Base-by-base conservation (phyloP, 2,113 vertebrate species). In the Corythaixoides concolor region DNA sequence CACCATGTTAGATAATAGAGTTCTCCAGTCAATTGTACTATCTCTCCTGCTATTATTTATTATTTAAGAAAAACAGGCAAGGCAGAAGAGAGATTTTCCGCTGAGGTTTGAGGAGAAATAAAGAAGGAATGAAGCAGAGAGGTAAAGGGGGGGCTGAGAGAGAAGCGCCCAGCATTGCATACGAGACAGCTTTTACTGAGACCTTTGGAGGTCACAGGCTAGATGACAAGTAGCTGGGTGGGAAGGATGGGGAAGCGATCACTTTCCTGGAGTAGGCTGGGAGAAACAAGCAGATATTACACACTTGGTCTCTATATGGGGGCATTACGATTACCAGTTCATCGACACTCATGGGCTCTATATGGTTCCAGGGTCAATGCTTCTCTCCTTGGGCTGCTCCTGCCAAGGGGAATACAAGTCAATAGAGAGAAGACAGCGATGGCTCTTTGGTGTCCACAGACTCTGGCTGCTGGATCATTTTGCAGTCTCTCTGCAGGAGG, bases 51-150 rank as follows among this genome's bases (percentile, higher is more conserved):
- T 84, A 88, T 78, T 86, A 90, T 94, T 88, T 95, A 85, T 97
- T 96, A 95, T 92, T 95, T 94, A 96, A 94, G 81, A 81, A 91
- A 93, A 86, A 73, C 18, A 90, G 70, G 59, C 59, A 87, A 85
- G 63, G 75, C 87, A 95, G 56, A 91, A 97, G 77, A 93, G 85
- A 95, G 64, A 30, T 93, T 93, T 95, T 85, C 93, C 74, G 52
- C 55, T 35, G 82, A 76, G 76, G 35, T 68, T 70, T 90, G 62
- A 67, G 79, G 72, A 68, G 76, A 73, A 66, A 84, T 72, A 77
- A 94, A 78, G 64, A 64, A 79, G 23, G 85, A 90, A 73, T 21
- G 82, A 90, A 87, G 47, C 32, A 35, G 56, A 84, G 63, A 84
- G 32, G 39, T 43, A 33, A 86, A 94, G 41, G 6, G 7, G 7